Evolutionary conservation across 2,113 vertebrate genomes (phyloP).

Genomic region (Laticauda colubrina): DNA sequence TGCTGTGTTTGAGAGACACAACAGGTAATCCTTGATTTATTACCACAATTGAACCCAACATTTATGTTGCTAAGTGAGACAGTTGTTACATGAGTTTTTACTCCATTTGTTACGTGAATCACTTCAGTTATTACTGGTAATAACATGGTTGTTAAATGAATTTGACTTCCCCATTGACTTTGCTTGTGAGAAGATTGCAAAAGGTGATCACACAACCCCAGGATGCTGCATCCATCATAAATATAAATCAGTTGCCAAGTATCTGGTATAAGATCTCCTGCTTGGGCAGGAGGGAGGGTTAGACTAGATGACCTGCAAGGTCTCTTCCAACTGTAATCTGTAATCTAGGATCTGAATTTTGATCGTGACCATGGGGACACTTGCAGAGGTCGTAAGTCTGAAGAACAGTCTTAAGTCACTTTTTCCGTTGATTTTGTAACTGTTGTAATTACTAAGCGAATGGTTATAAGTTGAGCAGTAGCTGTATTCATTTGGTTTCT

Average conservation of each 20-base stretch:
- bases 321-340: no score
- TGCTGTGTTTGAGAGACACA: not conserved
- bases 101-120: not conserved
- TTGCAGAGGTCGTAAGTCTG: not conserved
- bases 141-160: not conserved
- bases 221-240: not conserved
- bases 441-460: not conserved
- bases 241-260: not conserved
- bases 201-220: not conserved
- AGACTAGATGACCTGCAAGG: no score
- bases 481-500: not conserved
- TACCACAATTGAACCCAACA: not conserved
- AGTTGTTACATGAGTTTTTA: not conserved
- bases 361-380: not conserved
- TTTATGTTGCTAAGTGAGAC: not conserved
- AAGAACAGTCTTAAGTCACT: not conserved
- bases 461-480: not conserved
- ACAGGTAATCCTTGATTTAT: not conserved
- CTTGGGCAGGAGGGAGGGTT: no score
- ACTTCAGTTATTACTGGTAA: not conserved
- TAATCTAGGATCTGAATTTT: not conserved
- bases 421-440: not conserved
- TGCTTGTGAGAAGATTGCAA: not conserved
- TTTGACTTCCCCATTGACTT: not conserved
- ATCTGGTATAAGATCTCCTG: not conserved